Evolutionary conservation across 2,888 invertebrate genomes (phyloP).

Genomic region (Xestia sexstrigata): DNA sequence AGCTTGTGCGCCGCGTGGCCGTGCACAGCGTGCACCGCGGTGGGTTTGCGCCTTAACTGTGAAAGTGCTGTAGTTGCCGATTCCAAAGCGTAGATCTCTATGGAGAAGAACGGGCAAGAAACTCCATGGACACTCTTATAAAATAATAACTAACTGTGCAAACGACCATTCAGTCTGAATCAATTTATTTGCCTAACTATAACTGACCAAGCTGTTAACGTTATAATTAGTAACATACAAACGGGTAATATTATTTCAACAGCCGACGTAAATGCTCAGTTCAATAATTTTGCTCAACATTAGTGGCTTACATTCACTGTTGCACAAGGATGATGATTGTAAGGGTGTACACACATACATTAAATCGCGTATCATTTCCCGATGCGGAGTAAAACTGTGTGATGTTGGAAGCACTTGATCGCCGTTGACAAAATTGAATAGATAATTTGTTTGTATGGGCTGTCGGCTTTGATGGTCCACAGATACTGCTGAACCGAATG

Average conservation of each 20-base stretch:
- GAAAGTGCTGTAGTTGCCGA: too few species aligned
- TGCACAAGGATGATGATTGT: constrained; percentile 22
- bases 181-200: neutral
- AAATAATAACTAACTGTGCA: neutral
- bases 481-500: too few species aligned
- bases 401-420: too few species aligned
- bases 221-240: constrained; percentile 6
- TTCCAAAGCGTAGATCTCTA: too few species aligned
- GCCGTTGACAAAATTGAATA: too few species aligned
- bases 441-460: too few species aligned
- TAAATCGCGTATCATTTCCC: neutral
- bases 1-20: neutral
- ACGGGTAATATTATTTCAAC: constrained; percentile 16
- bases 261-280: constrained; percentile 6
- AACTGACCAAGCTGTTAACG: neutral
- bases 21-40: too few species aligned
- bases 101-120: too few species aligned
- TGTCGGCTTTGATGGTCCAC: too few species aligned
- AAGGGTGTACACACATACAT: constrained; percentile 1
- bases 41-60: too few species aligned
- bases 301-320: constrained; percentile 25
- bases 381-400: neutral
- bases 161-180: neutral
- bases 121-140: too few species aligned
- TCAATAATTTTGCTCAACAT: constrained; percentile 44